A percentile compares a stretch with the other conserved stretches of the same genome.
These are phyloP conservation scores for Bradypus variegatus DNA, from an alignment of 2,797 vertebrate genomes.

Conservation along the genomic window DNA sequence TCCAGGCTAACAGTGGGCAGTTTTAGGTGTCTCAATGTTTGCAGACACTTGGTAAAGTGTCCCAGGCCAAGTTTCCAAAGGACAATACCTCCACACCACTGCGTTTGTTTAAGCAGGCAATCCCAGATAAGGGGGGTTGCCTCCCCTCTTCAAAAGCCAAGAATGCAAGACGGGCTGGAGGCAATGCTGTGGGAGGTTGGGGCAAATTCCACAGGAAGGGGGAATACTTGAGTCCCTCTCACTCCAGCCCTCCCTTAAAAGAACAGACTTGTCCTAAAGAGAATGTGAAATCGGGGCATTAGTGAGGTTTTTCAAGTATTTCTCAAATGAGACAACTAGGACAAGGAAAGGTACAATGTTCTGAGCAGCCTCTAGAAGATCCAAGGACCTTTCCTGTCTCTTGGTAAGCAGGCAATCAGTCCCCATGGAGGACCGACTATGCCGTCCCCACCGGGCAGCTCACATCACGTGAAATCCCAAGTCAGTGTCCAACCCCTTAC, in stretches of 20 bases:
- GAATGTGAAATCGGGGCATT: not conserved
- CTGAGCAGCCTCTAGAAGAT: not conserved
- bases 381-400: not conserved
- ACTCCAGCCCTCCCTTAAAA: conserved; percentile 5
- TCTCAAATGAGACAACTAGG: not conserved
- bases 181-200: not conserved
- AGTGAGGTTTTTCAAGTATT: not conserved
- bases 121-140: conserved; percentile 38
- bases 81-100: conserved; percentile 52
- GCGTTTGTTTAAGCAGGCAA: conserved; percentile 48
- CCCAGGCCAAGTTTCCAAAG: conserved; percentile 71
- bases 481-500: not conserved
- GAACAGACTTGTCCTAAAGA: not conserved
- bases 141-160: conserved; percentile 56
- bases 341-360: not conserved
- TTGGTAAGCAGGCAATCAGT: too few species aligned
- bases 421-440: not conserved
- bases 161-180: conserved; percentile 44
- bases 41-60: conserved; percentile 72
- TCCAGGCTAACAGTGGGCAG: conserved; percentile 70
- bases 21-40: conserved; percentile 75
- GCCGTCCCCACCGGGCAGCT: not conserved
- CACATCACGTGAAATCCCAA: not conserved
- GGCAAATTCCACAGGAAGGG: conserved; percentile 42
- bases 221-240: not conserved